A percentile compares a stretch with the other conserved stretches of the same genome.
Conservation (phyloP, 2,888 invertebrate species). For the Patella pellucida region DNA sequence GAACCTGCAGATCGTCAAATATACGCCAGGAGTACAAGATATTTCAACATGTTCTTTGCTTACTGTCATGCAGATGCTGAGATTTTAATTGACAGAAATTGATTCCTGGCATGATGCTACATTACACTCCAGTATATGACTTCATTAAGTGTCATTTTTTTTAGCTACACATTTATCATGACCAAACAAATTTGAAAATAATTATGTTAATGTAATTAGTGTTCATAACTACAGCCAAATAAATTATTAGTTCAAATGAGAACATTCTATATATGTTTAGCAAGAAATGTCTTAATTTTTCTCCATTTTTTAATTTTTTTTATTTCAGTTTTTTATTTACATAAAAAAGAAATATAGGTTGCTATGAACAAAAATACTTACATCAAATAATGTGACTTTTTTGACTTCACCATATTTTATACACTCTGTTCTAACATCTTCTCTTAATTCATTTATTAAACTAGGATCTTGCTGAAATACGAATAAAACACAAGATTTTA, state of each 20-base stretch:
- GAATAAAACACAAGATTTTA: constrained; percentile 1
- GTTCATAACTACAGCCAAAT: too few relatives aligned
- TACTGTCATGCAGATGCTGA: too few relatives aligned
- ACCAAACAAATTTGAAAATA: too few relatives aligned
- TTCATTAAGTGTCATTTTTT: too few relatives aligned
- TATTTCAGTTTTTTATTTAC: not conserved
- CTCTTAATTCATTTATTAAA: constrained; percentile 89
- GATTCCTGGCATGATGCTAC: constrained; percentile 3
- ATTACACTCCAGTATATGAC: not conserved
- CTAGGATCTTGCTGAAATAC: constrained; percentile 80
- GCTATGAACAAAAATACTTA: constrained; percentile 72
- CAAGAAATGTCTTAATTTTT: too few relatives aligned
- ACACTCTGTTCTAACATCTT: constrained; percentile 90
- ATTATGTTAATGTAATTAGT: too few relatives aligned
- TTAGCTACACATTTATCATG: too few relatives aligned
- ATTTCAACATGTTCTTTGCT: too few relatives aligned
- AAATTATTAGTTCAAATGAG: too few relatives aligned
- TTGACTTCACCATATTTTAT: constrained; percentile 91
- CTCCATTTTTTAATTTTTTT: too few relatives aligned
- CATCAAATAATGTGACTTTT: constrained; percentile 92
- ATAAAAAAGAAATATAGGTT: constrained; percentile 17
- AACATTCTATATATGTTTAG: too few relatives aligned
- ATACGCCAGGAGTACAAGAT: too few relatives aligned
- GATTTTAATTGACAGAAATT: not conserved
- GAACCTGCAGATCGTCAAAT: not conserved